These are phyloP conservation scores for Microtus oregoni DNA, from an alignment of 2,113 vertebrate species.

Conservation along the genomic window DNA sequence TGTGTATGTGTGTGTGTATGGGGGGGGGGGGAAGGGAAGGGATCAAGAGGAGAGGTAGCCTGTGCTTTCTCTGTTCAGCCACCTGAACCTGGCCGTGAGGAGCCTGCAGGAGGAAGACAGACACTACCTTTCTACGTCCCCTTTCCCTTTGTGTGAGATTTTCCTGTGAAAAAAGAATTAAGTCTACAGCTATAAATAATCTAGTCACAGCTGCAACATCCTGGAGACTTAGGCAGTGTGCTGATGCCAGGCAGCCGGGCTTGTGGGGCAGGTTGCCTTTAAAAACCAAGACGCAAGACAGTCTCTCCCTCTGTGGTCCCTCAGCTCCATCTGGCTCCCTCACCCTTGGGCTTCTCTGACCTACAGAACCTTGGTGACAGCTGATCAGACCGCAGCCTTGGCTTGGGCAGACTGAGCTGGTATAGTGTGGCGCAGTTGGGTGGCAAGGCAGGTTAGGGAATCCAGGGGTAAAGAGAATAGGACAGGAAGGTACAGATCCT, in stretches of 20 bases:
- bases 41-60: neutral
- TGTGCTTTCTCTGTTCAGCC: constrained; percentile 77
- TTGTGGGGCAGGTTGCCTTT: constrained; percentile 50
- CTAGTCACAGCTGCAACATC: constrained; percentile 84
- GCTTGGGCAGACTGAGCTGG: neutral
- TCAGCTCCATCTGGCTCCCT: neutral
- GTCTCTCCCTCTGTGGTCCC: neutral
- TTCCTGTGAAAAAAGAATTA: constrained; percentile 82
- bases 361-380: neutral
- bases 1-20: too few species aligned
- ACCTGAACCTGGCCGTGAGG: constrained; percentile 81
- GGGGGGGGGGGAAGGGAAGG: too few species aligned
- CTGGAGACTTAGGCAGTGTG: constrained; percentile 82
- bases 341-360: neutral
- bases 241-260: constrained; percentile 80
- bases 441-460: neutral
- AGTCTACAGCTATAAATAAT: constrained; percentile 88
- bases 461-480: neutral
- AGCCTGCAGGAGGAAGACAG: constrained; percentile 77
- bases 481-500: neutral
- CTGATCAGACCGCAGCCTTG: neutral
- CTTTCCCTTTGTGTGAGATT: constrained; percentile 86
- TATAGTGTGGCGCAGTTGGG: neutral
- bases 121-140: constrained; percentile 81
- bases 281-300: constrained; percentile 74